These are phyloP conservation scores for Macquaria ambigua DNA, from an alignment of 2,113 vertebrate species.

Conservation along the genomic window DNA sequence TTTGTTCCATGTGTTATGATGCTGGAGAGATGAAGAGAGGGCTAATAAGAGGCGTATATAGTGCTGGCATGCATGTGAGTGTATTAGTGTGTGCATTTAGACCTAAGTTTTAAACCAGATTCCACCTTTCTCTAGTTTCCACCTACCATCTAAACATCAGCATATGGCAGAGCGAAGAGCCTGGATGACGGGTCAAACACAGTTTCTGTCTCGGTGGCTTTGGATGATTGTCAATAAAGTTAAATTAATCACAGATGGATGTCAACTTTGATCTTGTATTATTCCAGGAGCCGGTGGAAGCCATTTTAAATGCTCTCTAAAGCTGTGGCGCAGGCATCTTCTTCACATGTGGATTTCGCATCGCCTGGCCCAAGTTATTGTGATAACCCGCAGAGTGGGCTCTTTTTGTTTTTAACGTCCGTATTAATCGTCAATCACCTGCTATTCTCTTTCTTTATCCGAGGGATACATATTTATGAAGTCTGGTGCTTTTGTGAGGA, in stretches of 20 bases:
- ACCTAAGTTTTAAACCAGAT: conserved; percentile 35
- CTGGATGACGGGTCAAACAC: conserved; percentile 62
- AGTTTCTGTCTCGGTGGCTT: conserved; percentile 53
- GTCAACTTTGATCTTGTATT: conserved; percentile 70
- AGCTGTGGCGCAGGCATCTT: conserved; percentile 37
- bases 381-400: conserved; percentile 49
- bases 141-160: conserved; percentile 29
- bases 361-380: conserved; percentile 38
- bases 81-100: conserved; percentile 17
- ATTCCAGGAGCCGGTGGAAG: conserved; percentile 32
- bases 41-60: neutral
- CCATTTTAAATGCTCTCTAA: conserved; percentile 36
- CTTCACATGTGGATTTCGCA: conserved; percentile 54
- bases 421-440: conserved; percentile 71
- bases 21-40: conserved; percentile 34
- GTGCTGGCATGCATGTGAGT: neutral
- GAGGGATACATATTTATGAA: conserved; percentile 81
- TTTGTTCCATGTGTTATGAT: conserved; percentile 31
- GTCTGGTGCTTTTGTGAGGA: conserved; percentile 57
- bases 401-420: conserved; percentile 70
- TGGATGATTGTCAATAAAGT: conserved; percentile 71
- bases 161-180: conserved; percentile 47
- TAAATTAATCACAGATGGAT: conserved; percentile 70
- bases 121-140: conserved; percentile 37
- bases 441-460: conserved; percentile 40